A percentile compares a stretch with the other conserved stretches of the same genome.
phyloP scores from a whole-genome alignment of 1,140 invertebrate species.

The Zaprionus gabonicus region DNA sequence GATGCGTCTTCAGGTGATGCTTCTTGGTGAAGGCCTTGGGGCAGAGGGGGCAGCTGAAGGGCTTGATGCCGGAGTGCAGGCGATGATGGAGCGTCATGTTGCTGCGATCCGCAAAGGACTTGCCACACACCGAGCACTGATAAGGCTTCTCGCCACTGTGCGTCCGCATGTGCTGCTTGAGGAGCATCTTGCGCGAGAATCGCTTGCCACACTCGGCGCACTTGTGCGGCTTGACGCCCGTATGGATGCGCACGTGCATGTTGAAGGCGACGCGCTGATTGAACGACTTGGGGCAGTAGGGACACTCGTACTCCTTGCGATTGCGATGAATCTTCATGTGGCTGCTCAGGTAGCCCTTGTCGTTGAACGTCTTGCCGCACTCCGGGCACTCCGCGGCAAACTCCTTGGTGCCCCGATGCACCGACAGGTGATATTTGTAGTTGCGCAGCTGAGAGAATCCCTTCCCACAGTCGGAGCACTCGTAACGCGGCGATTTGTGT shows the following conservation, averaged over 20 bases:
- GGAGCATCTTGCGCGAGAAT: slow-evolving; percentile 92
- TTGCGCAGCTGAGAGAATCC: slow-evolving; percentile 91
- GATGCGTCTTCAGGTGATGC: slow-evolving; percentile 92
- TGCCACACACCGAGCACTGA: slow-evolving; percentile 82
- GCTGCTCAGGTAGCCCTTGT: slow-evolving; percentile 90
- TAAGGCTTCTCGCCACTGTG: slow-evolving; percentile 86
- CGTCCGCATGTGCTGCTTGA: slow-evolving; percentile 91
- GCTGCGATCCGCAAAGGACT: slow-evolving; percentile 90
- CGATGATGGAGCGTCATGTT: slow-evolving; percentile 93
- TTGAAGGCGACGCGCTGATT: slow-evolving; percentile 93
- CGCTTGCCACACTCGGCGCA: slow-evolving; percentile 94
- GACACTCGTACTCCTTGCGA: slow-evolving; percentile 90
- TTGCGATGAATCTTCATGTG: slow-evolving; percentile 93
- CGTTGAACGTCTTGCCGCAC: slow-evolving; percentile 91
- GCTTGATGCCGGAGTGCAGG: slow-evolving; percentile 92
- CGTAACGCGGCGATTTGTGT: slow-evolving; percentile 88
- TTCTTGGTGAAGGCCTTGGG: slow-evolving; percentile 95
- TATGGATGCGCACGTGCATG: slow-evolving; percentile 93
- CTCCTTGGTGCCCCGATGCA: slow-evolving; percentile 90
- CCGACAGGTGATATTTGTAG: slow-evolving; percentile 90
- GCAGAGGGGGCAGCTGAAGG: slow-evolving; percentile 94
- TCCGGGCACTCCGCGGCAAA: slow-evolving; percentile 91
- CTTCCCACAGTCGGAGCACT: slow-evolving; percentile 91
- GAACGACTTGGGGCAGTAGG: slow-evolving; percentile 90
- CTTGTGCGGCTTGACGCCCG: slow-evolving; percentile 93